phyloP scores from a whole-genome alignment of 1,140 invertebrate species.

The Stenopsyche tienmushanensis region DNA sequence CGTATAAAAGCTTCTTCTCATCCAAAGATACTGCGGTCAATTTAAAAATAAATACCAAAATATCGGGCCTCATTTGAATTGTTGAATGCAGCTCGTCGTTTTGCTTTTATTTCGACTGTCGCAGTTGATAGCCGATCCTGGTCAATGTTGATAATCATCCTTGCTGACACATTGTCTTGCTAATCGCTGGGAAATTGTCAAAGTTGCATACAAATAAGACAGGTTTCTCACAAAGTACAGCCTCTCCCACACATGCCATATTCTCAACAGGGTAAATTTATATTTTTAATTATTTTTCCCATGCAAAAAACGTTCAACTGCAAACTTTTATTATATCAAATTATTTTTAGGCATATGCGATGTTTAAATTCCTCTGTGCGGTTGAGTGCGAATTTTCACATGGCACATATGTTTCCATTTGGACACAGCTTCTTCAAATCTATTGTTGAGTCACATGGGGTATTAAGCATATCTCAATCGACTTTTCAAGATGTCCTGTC shows the following conservation, averaged over 20 bases:
- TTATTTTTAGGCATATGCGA: not conserved
- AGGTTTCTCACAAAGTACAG: too few relatives aligned
- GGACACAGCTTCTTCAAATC: too few relatives aligned
- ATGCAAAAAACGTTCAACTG: not conserved
- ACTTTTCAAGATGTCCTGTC: conserved; percentile 36
- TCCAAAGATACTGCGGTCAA: not conserved
- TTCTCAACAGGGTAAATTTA: not conserved
- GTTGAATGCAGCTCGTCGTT: not conserved
- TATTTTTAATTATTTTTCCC: not conserved
- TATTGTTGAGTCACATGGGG: conserved; percentile 33
- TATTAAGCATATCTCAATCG: conserved; percentile 34
- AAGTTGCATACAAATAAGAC: too few relatives aligned
- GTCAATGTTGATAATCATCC: conserved; percentile 8
- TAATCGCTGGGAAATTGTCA: conserved; percentile 17
- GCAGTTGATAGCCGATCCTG: not conserved
- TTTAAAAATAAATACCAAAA: conserved; percentile 4
- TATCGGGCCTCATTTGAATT: not conserved
- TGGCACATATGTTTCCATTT: too few relatives aligned
- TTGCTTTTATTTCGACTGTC: conserved; percentile 8
- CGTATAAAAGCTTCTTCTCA: not conserved
- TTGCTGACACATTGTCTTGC: conserved; percentile 15
- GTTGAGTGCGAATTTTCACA: too few relatives aligned
- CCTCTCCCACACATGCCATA: not conserved
- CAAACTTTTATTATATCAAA: not conserved
- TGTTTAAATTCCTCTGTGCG: not conserved